Conservation (phyloP, 2,888 invertebrate species). For the Agonopterix alstromeriana region DNA sequence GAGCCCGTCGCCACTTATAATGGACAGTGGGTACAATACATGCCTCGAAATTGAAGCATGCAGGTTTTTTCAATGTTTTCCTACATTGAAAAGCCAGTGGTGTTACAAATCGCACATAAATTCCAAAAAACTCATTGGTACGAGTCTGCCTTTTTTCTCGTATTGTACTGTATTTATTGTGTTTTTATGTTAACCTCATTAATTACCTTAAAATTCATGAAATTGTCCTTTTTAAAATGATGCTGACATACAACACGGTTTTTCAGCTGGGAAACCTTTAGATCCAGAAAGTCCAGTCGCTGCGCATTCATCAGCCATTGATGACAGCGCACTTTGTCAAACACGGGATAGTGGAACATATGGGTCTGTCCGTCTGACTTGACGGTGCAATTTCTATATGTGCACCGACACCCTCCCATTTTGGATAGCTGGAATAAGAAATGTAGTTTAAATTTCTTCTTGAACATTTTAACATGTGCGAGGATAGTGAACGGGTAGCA, state of each 20-base stretch:
- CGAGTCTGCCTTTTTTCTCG: too few species aligned
- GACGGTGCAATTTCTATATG: slow-evolving; percentile 71
- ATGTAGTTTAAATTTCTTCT: neutral
- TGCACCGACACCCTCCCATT: slow-evolving; percentile 79
- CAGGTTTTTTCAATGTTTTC: too few species aligned
- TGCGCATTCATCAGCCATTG: slow-evolving; percentile 76
- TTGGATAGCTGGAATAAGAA: slow-evolving; percentile 12
- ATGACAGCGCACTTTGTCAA: slow-evolving; percentile 74
- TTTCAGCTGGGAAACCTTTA: slow-evolving; percentile 75
- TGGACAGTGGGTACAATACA: too few species aligned
- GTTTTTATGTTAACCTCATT: neutral
- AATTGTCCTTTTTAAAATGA: slow-evolving; percentile 73
- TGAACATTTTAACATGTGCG: too few species aligned
- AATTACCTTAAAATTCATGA: slow-evolving; percentile 71
- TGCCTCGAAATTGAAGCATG: too few species aligned
- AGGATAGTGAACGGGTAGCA: too few species aligned
- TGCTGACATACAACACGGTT: slow-evolving; percentile 79
- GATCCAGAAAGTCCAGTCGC: slow-evolving; percentile 65
- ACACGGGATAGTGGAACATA: slow-evolving; percentile 79
- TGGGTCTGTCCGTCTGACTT: slow-evolving; percentile 72
- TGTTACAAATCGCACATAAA: too few species aligned
- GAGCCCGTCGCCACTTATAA: too few species aligned
- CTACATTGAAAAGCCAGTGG: too few species aligned
- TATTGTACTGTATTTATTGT: too few species aligned
- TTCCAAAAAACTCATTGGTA: too few species aligned